Base-by-base conservation (phyloP, 1,140 invertebrate species). In the Sycophaga agraensis region DNA sequence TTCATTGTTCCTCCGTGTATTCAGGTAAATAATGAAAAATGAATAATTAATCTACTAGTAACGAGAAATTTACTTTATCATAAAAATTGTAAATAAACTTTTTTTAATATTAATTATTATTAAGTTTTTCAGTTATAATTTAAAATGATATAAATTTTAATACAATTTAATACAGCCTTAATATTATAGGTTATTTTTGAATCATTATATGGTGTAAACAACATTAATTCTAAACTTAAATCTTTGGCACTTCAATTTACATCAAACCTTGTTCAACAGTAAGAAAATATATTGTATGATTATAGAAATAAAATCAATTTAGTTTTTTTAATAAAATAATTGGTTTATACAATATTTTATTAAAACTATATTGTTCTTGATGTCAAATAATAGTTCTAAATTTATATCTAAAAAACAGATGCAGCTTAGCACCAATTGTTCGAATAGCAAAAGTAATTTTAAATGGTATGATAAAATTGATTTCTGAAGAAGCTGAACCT, bases 181-280 rank as follows among this genome's bases (percentile, higher is more conserved):
- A 39, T 5, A 67, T 82, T 84, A 39, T 76, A 91, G 87, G 87
- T 93, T 17, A 87, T 95, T 60, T 96, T 94, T 81, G 91, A 94
- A 68, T 90, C 91, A 37, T 78, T 96, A 7, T 94, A 91, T 82
- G 92, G 92, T 26, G 35, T 35, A 48, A 84, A 82, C 11, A 90
- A 92, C 70, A 91, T 92, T 1, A 93, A 94, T 81, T 82, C 87
- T 1, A 89, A 92, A 66, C 84, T 96, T 40, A 92, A 93, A 68
- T 85, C 85, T 21, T 81, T 91, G 70, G 89, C 92, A 24, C 80
- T 96, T 2, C 89, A 91, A 74, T 94, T 94, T 82, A 85, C 91
- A 42, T 83, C 89, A 53, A 89, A 92, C 70, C 86, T 96, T 19
- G 88, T 93, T 37, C 85, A 86, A 68, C 86, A 88, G 91, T 93